Evolutionary conservation across 2,888 invertebrate species (phyloP).

Genomic region (Hoplodrina blanda): DNA sequence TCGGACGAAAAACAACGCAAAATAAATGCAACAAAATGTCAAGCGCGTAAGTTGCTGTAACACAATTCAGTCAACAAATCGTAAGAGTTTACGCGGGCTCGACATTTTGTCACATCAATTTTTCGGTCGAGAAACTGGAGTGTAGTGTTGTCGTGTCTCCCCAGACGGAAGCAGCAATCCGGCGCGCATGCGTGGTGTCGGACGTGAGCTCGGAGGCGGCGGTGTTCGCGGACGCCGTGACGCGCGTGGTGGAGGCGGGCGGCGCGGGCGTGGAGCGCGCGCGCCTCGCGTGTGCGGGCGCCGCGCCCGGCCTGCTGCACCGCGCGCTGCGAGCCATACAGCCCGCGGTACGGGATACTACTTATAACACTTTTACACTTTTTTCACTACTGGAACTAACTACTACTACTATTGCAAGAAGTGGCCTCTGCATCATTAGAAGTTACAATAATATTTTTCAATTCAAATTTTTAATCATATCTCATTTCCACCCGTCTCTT

Average conservation of each 20-base stretch:
- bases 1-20: no score
- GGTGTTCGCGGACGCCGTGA: conserved; percentile 82
- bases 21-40: no score
- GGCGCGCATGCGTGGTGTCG: conserved; percentile 71
- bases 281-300: conserved; percentile 48
- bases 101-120: no score
- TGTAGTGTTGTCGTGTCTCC: not conserved
- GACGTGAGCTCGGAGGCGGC: conserved; percentile 68
- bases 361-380: no score
- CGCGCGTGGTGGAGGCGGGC: conserved; percentile 81
- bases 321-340: conserved; percentile 35
- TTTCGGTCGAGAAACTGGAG: not conserved
- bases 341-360: conserved; percentile 68
- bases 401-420: no score
- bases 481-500: not conserved
- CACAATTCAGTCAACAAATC: no score
- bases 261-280: conserved; percentile 77
- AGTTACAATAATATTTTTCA: no score
- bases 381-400: no score
- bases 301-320: conserved; percentile 68
- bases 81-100: no score
- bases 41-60: no score
- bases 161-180: conserved; percentile 75
- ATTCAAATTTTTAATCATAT: no score
- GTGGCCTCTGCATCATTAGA: no score